phyloP scores from a whole-genome alignment of 2,797 vertebrate species.

The Liasis olivaceus region DNA sequence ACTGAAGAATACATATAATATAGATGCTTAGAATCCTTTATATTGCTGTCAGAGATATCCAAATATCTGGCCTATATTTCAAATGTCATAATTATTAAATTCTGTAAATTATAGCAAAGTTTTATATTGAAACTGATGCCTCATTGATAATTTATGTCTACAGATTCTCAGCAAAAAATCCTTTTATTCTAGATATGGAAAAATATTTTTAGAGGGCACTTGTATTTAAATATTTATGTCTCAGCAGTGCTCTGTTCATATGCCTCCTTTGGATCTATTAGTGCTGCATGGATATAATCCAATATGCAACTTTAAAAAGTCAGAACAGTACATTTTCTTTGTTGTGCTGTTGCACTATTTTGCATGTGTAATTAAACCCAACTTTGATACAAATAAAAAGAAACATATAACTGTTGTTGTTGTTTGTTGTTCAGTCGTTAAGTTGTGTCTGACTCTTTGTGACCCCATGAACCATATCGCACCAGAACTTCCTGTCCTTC shows the following conservation, averaged over 20 bases:
- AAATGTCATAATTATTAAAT: background rate
- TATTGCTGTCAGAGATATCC: background rate
- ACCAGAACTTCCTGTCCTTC: too few species aligned
- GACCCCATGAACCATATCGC: too few species aligned
- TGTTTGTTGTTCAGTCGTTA: background rate
- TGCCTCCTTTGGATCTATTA: conserved; percentile 23
- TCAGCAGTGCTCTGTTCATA: conserved; percentile 19
- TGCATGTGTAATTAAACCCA: conserved; percentile 56
- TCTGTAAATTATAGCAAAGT: background rate
- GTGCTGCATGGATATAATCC: conserved; percentile 9
- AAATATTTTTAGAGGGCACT: background rate
- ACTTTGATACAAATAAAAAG: conserved; percentile 37
- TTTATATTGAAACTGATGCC: background rate
- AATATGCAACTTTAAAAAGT: conserved; percentile 38
- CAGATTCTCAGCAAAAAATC: background rate
- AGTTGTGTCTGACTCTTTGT: too few species aligned
- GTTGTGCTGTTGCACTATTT: conserved; percentile 41
- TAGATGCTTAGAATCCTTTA: background rate
- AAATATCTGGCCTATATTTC: background rate
- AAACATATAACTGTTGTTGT: conserved; percentile 40
- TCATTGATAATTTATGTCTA: background rate
- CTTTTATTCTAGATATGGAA: background rate
- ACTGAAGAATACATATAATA: background rate
- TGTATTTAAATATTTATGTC: background rate
- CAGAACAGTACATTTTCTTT: conserved; percentile 33